Base-by-base conservation (phyloP, 2,888 invertebrate species). In the Acrobasis consociella region DNA sequence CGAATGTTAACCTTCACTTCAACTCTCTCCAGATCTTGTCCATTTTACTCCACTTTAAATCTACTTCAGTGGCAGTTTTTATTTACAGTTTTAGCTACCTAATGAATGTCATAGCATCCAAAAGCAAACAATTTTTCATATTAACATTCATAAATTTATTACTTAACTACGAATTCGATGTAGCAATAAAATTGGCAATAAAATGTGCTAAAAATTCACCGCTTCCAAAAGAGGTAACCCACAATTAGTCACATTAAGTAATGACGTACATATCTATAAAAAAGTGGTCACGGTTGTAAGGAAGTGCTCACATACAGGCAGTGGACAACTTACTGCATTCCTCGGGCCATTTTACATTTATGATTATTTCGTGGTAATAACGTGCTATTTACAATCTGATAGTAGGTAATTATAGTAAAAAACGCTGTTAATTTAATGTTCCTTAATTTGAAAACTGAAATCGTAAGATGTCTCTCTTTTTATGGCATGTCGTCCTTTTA, bases 341-440 rank as follows among this genome's bases (percentile, higher is more conserved):
- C 38, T 31, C n/a, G 13, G 16, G 49, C 15, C 13, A 46, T 49
- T 61, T 53, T 61, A 49, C 38, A 55, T 62, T 62, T 49, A 49
- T 53, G 37, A 53, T 53, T 61, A 49, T 53, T 46, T 37, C 59
- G 16, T 13, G 10, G 60, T 58, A 49, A 62, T 50, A 31, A 58
- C 16, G 9, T 31, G 13, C 31, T 22, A 42, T 51, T 60, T 31
- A 52, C 31, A 22, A 22, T 46, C 46, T 13, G 46, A n/a, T 46
- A 11, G 42, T 22, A 22, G 22, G 22, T 22, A 31, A 31, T 31
- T 10, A 11, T 46, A 46, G 13, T 46, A n/a, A 13, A 46, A 1
- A 31, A 31, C 31, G 31, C 31, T 31, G 13, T 46, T 46, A 2
- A 46, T n/a, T 46, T 13, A 10, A 42, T 46, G 5, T 46, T n/a